Evolutionary conservation across 2,888 invertebrate genomes (phyloP), one percentile per base, ranked within the genome.

Genomic region (Euplexia lucipara): DNA sequence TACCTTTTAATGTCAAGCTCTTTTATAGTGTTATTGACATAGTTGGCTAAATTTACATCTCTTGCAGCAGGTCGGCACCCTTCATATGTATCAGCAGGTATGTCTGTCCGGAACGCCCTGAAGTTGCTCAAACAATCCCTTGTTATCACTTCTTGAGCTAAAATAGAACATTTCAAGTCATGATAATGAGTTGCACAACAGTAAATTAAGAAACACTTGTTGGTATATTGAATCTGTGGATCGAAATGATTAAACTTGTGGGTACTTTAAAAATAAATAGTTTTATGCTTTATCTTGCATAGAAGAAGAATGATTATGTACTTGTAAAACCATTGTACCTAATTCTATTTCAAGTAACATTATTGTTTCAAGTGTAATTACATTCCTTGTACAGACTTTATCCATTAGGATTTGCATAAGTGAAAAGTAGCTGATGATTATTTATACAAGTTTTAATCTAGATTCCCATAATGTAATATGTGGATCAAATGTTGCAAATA

Each of bases 41-140:
- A 98, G 88, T 98, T 97, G 0, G 97, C 98, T 68, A 98, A 90
- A 79, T 97, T 97, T 1, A 97, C 96, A 91, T 98, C 98, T 81
- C 96, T 96, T 0, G 98, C 97, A 26, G 98, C 97, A 9, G 97
- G 96, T 60, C 98, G 96, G 84, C 98, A 99, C 0, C 99, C 99
- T 92, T 99, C 98, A 88, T 98, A 99, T 67, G 97, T 97, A 88
- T 99, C 98, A 0, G 98, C 98, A 7, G 98, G 98, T 81, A 99
- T 97, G 84, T 99, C 99, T 4, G 97, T 98, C 58, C 98, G 96
- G 79, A 98, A 96, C 39, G 96, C 97, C 86, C 96, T 96, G 64
- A 98, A 93, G 41, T 97, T 96, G 86, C 98, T 98, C 45, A 98
- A 90, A 87, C 99, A 99, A 79, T 98, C 98, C 80, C 99, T 95